Conservation (phyloP, 2,888 invertebrate species). For the Dolichopus griseipennis region DNA sequence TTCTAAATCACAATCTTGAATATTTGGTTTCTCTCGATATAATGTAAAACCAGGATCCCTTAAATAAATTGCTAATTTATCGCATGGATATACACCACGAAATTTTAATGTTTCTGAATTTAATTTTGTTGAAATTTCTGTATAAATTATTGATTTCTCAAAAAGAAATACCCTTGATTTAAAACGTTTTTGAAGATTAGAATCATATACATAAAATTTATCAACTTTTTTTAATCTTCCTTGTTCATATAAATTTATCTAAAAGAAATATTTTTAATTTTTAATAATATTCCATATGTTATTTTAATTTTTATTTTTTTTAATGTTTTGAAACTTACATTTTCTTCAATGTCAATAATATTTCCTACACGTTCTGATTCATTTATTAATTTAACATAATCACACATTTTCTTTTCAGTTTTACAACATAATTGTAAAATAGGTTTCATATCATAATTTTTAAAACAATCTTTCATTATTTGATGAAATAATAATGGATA, state of each 20-base stretch:
- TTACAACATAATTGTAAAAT: conserved; percentile 40
- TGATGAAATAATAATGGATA: conserved; percentile 39
- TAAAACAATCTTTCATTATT: conserved; percentile 39
- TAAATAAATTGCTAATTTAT: conserved; percentile 36
- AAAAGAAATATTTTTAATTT: conserved; percentile 13
- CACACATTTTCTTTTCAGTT: conserved; percentile 38
- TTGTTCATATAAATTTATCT: conserved; percentile 41
- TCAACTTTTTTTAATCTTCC: conserved; percentile 42
- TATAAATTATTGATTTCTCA: conserved; percentile 41
- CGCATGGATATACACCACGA: conserved; percentile 41
- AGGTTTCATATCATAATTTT: conserved; percentile 38
- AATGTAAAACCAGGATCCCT: conserved; percentile 36
- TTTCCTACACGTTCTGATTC: conserved; percentile 40
- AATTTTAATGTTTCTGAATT: conserved; percentile 28
- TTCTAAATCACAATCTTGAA: conserved; percentile 40
- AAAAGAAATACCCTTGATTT: conserved; percentile 40
- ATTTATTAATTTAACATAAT: conserved; percentile 37
- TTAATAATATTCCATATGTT: background rate
- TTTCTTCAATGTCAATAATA: conserved; percentile 38
- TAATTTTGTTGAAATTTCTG: conserved; percentile 39
- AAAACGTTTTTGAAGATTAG: conserved; percentile 34
- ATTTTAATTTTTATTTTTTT: background rate
- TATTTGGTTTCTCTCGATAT: conserved; percentile 37
- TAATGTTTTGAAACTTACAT: conserved; percentile 26
- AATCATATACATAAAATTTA: conserved; percentile 37